Base-by-base conservation (phyloP, 2,888 invertebrate species). In the Corbicula japonica region DNA sequence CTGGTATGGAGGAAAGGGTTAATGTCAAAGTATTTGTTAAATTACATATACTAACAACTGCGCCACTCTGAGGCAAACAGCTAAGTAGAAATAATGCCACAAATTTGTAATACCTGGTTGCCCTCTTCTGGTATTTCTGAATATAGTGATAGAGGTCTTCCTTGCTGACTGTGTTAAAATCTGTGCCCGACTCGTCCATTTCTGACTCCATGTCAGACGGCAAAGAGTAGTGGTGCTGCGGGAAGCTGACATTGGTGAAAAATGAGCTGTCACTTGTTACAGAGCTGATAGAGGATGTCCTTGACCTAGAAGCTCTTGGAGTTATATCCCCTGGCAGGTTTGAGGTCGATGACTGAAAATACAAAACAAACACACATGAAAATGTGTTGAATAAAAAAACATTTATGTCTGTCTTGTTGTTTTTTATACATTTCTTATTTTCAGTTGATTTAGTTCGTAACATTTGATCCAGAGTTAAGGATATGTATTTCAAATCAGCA, bases 181-280 rank as follows among this genome's bases (percentile, higher is more conserved):
- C 86, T 2, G 88, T 84, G 0, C 86, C 79, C 0, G 66, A 86
- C 38, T 91, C 91, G 50, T 91, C 91, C 65, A 91, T 84, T 65
- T 91, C 91, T 61, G 90, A 91, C 76, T 91, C 91, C 50, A 88
- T 86, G 75, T 91, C 91, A 10, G 91, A 91, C 0, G 90, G 90
- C 32, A 90, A 60, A 6, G 80, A 71, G 70, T 89, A 89, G 68
- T 88, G 88, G 38, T 85, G 87, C 34, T 84, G 85, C 8, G 88
- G 82, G 46, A 89, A 86, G 56, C 86, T 86, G 61, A 86, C 83
- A 76, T 84, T 86, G 15, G 86, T 86, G 68, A 88, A 90, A 77
- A 90, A 90, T 1, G 89, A 87, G 21, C 87, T 87, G 30, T 91
- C 90, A 72, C 89, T 90, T 10, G 90, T 87, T 50, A 91, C 86